Percentiles rank a stretch among this genome's conserved stretches.
phyloP scores from a whole-genome alignment of 92 coral and sea anemone species.

The Epizoanthus illoricatus region DNA sequence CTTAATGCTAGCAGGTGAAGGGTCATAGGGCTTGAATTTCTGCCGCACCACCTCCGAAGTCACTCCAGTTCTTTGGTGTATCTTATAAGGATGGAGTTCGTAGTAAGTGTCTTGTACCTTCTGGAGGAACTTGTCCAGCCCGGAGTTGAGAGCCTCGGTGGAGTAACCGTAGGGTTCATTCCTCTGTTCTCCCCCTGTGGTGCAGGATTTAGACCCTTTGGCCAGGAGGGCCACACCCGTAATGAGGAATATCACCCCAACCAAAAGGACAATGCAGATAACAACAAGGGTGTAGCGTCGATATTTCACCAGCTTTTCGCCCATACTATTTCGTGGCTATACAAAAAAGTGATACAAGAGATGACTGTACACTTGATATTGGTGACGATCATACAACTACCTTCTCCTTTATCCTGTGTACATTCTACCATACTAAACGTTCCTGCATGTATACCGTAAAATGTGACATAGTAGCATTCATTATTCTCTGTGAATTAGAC shows the following conservation, averaged over 20 bases:
- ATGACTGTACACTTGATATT: too few relatives aligned
- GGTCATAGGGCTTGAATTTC: conserved; percentile 65
- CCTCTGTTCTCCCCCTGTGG: background rate
- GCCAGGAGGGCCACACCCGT: conserved; percentile 23
- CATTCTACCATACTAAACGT: too few relatives aligned
- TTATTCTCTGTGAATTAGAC: too few relatives aligned
- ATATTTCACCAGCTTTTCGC: background rate
- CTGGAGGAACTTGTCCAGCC: conserved; percentile 70
- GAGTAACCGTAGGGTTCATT: conserved; percentile 50
- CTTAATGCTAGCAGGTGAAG: conserved; percentile 66
- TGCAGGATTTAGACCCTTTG: conserved; percentile 10
- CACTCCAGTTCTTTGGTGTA: conserved; percentile 53
- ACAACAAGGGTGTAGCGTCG: conserved; percentile 33
- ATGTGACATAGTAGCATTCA: too few relatives aligned
- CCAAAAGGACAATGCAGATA: conserved; percentile 34
- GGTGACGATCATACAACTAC: too few relatives aligned
- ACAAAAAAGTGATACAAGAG: too few relatives aligned
- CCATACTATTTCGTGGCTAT: background rate
- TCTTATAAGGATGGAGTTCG: conserved; percentile 57
- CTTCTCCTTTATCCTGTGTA: too few relatives aligned
- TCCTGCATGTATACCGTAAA: too few relatives aligned
- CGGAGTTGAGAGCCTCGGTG: conserved; percentile 60
- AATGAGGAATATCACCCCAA: conserved; percentile 32
- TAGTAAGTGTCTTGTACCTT: conserved; percentile 69
- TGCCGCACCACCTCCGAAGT: conserved; percentile 52